Base-by-base conservation (phyloP, 2,888 invertebrate species). In the Drosophila vallismaia region DNA sequence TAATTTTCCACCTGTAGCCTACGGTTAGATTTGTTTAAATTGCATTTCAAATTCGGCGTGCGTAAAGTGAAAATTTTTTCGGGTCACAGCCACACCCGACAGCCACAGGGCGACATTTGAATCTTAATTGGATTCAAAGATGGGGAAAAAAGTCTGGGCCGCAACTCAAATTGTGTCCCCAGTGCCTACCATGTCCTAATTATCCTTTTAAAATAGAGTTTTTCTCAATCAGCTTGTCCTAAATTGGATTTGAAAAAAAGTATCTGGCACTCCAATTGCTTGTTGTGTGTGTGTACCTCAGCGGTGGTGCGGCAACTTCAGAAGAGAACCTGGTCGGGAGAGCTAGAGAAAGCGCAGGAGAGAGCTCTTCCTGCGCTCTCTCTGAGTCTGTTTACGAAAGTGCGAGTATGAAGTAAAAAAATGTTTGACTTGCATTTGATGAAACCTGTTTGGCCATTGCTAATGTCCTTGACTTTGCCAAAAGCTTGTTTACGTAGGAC, bases 21-120 rank as follows among this genome's bases (percentile, higher is more conserved):
- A 46, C 24, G 28, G 42, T 29, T 48, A 51, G 26, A 24, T 59
- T 56, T 45, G 36, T 66, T n/a, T 31, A 72, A 77, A 70, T 54
- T 48, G 12, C 26, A 56, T 44, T 67, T 60, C 9, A 77, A 82
- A 73, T 60, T 72, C 54, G 68, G 68, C 68, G 59, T 64, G 60
- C 60, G 64, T 75, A 71, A 48, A 79, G 78, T 88, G 86, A 74
- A 77, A 75, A 75, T 88, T 86, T 74, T 89, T 89, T 83, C 86
- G 89, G 90, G 88, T 89, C 89, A 64, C 70, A 88, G 89, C 90
- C 90, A 90, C 91, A 90, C 90, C 90, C 90, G 19, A 19, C 19
- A 19, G 19, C 86, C 73, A 60, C 66, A 60, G 73, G 53, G 53
- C 69, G 52, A 53, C 36, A 12, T 26, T 9, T 60, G 75, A 79